phyloP scores from a whole-genome alignment of 2,113 vertebrate genomes.

The Cinclus mexicanus region DNA sequence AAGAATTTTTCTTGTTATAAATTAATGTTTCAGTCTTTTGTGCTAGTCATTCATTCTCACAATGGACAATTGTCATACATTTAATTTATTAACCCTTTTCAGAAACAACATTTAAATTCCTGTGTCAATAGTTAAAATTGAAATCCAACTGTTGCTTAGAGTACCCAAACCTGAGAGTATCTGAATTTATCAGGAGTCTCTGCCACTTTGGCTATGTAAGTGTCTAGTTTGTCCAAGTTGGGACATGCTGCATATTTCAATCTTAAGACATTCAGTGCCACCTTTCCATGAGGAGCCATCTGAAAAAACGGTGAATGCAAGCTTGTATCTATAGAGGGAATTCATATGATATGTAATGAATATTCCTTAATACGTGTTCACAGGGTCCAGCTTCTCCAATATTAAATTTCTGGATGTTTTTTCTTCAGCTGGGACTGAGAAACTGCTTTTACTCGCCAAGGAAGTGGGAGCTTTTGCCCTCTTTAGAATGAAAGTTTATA shows the following conservation, averaged over 20 bases:
- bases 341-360: neutral
- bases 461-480: neutral
- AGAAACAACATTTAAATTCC: neutral
- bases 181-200: neutral
- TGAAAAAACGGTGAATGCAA: neutral
- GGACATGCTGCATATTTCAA: neutral
- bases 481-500: neutral
- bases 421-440: neutral
- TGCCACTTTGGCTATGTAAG: neutral
- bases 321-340: neutral
- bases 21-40: neutral
- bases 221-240: neutral
- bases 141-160: neutral
- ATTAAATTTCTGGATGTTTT: neutral
- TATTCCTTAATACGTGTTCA: fast-evolving
- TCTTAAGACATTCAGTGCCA: neutral
- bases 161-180: neutral
- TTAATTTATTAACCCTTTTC: neutral
- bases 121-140: neutral
- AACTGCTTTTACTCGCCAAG: neutral
- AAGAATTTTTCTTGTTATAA: neutral
- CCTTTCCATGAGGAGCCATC: neutral
- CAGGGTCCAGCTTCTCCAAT: neutral
- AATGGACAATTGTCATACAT: neutral
- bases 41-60: neutral